Conservation (phyloP, 2,797 vertebrate species). For the Sphenopsis melanotis region DNA sequence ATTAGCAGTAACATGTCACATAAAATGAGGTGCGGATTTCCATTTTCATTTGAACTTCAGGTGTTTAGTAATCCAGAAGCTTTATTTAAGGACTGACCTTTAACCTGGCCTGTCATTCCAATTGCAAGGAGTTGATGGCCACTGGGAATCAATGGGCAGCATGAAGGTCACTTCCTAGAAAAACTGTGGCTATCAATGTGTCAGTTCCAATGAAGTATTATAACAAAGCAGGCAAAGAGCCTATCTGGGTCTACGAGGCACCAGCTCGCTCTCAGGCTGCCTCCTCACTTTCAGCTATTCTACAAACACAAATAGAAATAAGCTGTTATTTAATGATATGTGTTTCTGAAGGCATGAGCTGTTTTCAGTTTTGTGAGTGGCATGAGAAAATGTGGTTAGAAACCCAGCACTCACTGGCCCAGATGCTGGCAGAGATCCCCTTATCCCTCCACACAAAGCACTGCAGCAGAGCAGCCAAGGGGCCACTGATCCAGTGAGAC, state of each 20-base stretch:
- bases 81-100: constrained; percentile 89
- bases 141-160: constrained; percentile 83
- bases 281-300: not conserved
- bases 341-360: not conserved
- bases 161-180: constrained; percentile 85
- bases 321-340: not conserved
- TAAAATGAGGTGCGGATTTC: constrained; percentile 75
- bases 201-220: constrained; percentile 84
- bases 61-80: constrained; percentile 80
- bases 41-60: constrained; percentile 81
- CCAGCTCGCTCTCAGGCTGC: not conserved
- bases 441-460: not conserved
- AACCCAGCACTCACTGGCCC: not conserved
- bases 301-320: constrained; percentile 23
- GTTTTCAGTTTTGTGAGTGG: not conserved
- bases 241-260: constrained; percentile 52
- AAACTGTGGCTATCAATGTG: constrained; percentile 83
- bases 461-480: accelerated
- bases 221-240: constrained; percentile 73
- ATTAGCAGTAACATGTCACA: constrained; percentile 63
- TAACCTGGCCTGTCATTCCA: constrained; percentile 79
- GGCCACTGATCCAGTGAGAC: not conserved
- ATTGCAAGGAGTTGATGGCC: constrained; percentile 78
- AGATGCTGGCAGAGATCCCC: not conserved
- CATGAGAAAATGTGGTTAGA: not conserved